These are phyloP conservation scores for Ricordea florida DNA, from an alignment of 92 coral and sea anemone genomes.

Conservation along the genomic window DNA sequence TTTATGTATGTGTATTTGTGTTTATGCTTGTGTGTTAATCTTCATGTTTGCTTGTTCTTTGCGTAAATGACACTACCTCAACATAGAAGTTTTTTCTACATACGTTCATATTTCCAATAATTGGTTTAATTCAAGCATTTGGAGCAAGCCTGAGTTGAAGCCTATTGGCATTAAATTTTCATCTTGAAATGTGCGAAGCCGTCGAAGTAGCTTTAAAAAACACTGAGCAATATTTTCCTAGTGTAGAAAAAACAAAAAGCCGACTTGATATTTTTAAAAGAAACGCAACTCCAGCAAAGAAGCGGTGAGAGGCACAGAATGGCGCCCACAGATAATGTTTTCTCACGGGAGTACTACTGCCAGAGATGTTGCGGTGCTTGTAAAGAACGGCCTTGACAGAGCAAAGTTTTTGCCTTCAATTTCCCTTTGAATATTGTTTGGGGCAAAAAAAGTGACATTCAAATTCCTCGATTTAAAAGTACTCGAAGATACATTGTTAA, in stretches of 20 bases:
- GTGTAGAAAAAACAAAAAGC: neutral
- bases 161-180: neutral
- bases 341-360: too few relatives aligned
- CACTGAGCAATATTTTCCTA: neutral
- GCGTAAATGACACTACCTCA: too few relatives aligned
- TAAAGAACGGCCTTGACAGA: neutral
- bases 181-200: slow-evolving; percentile 5
- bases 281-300: too few relatives aligned
- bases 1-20: too few relatives aligned
- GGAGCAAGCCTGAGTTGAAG: neutral
- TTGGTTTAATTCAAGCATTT: too few relatives aligned
- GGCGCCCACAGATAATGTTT: too few relatives aligned
- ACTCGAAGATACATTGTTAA: neutral
- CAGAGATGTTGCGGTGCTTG: too few relatives aligned
- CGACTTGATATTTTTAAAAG: neutral
- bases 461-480: neutral
- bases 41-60: too few relatives aligned
- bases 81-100: too few relatives aligned
- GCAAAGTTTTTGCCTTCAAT: neutral
- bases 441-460: slow-evolving; percentile 4
- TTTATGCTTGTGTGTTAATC: too few relatives aligned
- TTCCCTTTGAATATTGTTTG: neutral
- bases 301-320: too few relatives aligned
- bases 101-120: too few relatives aligned
- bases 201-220: neutral